Base-by-base conservation (phyloP, 2,797 vertebrate species). In the Acanthurus leucopareius region DNA sequence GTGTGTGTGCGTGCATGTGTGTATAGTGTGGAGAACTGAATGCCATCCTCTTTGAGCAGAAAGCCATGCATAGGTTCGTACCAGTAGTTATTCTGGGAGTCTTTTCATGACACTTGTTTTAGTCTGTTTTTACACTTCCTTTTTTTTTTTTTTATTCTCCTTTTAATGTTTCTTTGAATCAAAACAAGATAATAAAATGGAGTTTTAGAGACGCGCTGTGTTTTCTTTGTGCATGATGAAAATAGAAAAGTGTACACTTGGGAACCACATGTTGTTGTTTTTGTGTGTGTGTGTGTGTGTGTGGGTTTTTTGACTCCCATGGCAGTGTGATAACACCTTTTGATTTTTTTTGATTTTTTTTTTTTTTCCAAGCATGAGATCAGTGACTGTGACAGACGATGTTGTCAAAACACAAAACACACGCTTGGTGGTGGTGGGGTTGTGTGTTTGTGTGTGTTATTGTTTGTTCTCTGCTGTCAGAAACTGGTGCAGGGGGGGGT, bases 121-220 rank as follows among this genome's bases (percentile, higher is more conserved):
- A 83, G 75, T 80, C 82, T 86, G 81, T 93, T 92, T 91, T 90
- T 84, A 85, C 82, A 73, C 51, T 47, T 65, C 15, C 75, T 83
- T 75, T 88, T 56, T 32, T 32, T 32, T 32, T 4, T 32, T 77
- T 89, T 56, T 52, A 80, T 77, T 61, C 35, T 75, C 40, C 60
- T 84, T 87, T 90, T 83, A 79, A 88, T 77, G 75, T 90, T 69
- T 92, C 66, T 92, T 86, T 88, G 48, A 90, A 89, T 90, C 54
- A 82, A 86, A 92, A 82, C 66, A 73, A 80, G 65, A 82, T 85
- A 94, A 95, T 94, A 94, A 94, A 93, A 80, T 65, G 1, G 72
- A 88, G 79, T 90, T 93, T 91, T 91, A 92, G 90, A 85, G 70
- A 88, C 25, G 4, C 32, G 3, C 52, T 10, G 69, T 84, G 74